Conservation (phyloP, 1,140 invertebrate genomes). For the Belonocnema kinseyi region DNA sequence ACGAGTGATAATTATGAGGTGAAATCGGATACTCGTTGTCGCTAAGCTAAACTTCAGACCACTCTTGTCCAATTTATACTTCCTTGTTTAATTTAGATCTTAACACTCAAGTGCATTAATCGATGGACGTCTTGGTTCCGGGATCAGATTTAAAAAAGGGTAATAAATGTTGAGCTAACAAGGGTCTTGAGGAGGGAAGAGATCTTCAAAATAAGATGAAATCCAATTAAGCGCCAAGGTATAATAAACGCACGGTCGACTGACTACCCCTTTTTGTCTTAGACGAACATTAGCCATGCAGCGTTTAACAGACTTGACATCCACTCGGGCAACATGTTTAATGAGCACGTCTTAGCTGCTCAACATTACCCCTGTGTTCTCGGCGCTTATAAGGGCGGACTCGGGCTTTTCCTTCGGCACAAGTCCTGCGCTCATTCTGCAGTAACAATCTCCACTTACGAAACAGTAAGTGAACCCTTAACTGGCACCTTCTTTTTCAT, state of each 20-base stretch:
- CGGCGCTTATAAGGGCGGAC: slow-evolving; percentile 14
- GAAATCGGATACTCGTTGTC: background rate
- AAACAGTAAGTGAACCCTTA: background rate
- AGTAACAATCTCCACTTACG: slow-evolving; percentile 3
- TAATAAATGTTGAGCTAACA: background rate
- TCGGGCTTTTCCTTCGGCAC: slow-evolving; percentile 21
- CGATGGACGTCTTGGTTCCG: background rate
- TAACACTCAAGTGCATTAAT: background rate
- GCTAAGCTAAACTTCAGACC: background rate
- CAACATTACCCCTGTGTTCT: slow-evolving; percentile 50
- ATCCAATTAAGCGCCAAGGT: slow-evolving; percentile 32
- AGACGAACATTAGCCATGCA: slow-evolving; percentile 49
- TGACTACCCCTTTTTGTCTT: slow-evolving; percentile 46
- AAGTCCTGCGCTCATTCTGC: slow-evolving; percentile 35
- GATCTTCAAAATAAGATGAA: slow-evolving; percentile 4
- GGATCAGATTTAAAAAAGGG: background rate
- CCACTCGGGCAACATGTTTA: slow-evolving; percentile 60
- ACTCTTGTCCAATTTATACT: background rate
- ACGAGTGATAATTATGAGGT: background rate
- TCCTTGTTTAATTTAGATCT: background rate
- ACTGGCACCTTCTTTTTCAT: too few species aligned
- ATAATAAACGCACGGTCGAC: slow-evolving; percentile 43
- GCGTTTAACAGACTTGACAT: slow-evolving; percentile 56
- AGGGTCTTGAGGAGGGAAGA: background rate
- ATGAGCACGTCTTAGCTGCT: slow-evolving; percentile 66